These are phyloP conservation scores for Eclectus roratus DNA, from an alignment of 2,113 vertebrate genomes.

Conservation along the genomic window DNA sequence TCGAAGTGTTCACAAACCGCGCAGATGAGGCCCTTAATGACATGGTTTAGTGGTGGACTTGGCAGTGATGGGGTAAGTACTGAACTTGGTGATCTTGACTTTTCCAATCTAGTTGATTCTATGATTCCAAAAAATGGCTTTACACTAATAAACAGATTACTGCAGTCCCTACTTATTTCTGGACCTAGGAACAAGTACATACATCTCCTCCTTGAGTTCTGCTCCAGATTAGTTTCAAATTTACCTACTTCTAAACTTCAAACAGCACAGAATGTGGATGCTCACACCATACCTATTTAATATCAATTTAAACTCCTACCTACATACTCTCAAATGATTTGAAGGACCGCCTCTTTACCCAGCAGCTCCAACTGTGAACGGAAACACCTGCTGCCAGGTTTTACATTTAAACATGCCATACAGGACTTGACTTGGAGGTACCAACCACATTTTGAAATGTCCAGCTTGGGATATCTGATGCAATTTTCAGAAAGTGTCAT, in stretches of 20 bases:
- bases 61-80: background rate
- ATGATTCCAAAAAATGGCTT: background rate
- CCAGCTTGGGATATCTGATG: background rate
- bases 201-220: background rate
- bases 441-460: background rate
- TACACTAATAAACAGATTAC: background rate
- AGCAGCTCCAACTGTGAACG: background rate
- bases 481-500: background rate
- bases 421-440: background rate
- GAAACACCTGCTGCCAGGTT: background rate
- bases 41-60: background rate
- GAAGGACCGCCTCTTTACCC: background rate
- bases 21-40: background rate
- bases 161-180: background rate
- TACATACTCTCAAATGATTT: background rate
- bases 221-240: background rate
- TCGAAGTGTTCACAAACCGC: too few species aligned
- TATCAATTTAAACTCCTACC: background rate
- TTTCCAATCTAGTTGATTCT: background rate
- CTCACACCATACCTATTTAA: background rate
- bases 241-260: background rate
- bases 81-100: background rate
- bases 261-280: background rate
- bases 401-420: background rate
- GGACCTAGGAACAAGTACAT: background rate